These are phyloP conservation scores for Galerucella nymphaeae DNA, from an alignment of 2,888 invertebrate genomes.

Conservation along the genomic window DNA sequence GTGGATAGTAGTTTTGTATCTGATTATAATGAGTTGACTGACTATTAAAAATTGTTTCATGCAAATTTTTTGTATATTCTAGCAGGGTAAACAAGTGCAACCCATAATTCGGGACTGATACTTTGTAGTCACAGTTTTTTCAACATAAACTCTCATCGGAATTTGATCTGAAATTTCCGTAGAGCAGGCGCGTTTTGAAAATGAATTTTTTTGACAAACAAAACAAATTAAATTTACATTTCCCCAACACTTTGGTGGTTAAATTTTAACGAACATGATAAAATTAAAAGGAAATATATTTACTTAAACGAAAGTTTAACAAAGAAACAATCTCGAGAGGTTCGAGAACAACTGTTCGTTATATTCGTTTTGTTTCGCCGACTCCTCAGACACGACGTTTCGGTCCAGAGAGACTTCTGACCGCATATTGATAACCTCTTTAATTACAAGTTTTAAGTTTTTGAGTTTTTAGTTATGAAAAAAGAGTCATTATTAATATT, in stretches of 20 bases:
- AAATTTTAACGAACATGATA: no score
- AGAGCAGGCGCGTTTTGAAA: background rate
- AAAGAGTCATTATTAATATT: no score
- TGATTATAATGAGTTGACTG: no score
- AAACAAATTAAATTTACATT: no score
- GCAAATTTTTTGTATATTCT: no score
- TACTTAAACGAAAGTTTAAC: conserved; percentile 27
- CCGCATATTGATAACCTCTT: conserved; percentile 29
- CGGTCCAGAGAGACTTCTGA: conserved; percentile 25
- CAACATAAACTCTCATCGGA: background rate
- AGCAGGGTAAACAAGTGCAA: no score
- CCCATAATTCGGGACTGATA: no score
- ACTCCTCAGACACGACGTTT: conserved; percentile 27
- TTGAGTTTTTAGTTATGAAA: no score
- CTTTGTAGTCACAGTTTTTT: background rate
- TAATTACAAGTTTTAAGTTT: conserved; percentile 27
- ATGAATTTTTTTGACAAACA: background rate
- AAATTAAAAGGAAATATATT: no score
- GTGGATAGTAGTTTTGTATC: no score
- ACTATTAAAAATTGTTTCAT: background rate
- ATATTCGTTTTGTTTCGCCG: conserved; percentile 11
- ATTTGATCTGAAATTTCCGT: background rate
- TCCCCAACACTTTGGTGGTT: background rate
- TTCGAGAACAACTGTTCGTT: conserved; percentile 12
- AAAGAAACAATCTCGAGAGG: conserved; percentile 25